These are phyloP conservation scores for Eueides isabella DNA, from an alignment of 1,140 invertebrate genomes.

Conservation along the genomic window DNA sequence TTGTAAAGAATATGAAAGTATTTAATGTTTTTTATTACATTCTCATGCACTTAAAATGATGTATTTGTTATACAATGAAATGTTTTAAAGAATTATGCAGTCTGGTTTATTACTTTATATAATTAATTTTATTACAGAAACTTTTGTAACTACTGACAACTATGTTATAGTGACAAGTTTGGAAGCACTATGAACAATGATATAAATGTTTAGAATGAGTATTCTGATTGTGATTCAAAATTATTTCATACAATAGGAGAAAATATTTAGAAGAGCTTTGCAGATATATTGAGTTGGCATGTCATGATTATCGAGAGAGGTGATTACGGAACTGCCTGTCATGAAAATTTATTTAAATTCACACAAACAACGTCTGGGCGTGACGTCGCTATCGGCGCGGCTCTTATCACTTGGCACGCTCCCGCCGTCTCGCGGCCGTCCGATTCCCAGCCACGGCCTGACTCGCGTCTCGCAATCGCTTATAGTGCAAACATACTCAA, in stretches of 20 bases:
- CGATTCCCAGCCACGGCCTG: slow-evolving; percentile 58
- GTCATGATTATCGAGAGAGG: slow-evolving; percentile 73
- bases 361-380: slow-evolving; percentile 81
- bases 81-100: too few relatives aligned
- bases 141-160: too few relatives aligned
- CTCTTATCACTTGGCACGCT: slow-evolving; percentile 81
- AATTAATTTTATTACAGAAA: too few relatives aligned
- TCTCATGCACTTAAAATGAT: too few relatives aligned
- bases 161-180: background rate
- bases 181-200: background rate
- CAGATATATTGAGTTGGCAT: slow-evolving; percentile 67
- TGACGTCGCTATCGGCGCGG: slow-evolving; percentile 80
- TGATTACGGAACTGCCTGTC: slow-evolving; percentile 82
- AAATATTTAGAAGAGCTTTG: slow-evolving; percentile 39
- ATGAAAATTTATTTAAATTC: slow-evolving; percentile 82
- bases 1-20: too few relatives aligned
- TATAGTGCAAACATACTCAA: slow-evolving; percentile 62
- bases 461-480: slow-evolving; percentile 49
- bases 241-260: slow-evolving; percentile 17
- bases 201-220: background rate
- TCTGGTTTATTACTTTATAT: too few relatives aligned
- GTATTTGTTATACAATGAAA: too few relatives aligned
- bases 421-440: slow-evolving; percentile 71
- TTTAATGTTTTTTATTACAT: too few relatives aligned
- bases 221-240: background rate